phyloP scores from a whole-genome alignment of 2,888 invertebrate genomes.

The Athetis lepigone region DNA sequence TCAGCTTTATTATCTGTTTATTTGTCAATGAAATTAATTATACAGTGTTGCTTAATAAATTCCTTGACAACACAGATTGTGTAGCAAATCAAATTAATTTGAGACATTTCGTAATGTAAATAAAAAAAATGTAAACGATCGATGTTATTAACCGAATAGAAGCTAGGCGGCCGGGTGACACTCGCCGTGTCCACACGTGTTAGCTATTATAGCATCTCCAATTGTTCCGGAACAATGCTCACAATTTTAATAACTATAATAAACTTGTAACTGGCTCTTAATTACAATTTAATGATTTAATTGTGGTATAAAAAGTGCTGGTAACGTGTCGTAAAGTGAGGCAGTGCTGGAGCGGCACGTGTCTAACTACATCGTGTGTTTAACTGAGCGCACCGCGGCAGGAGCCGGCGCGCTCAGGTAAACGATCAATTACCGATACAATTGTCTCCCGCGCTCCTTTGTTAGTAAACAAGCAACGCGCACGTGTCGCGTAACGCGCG shows the following conservation, averaged over 20 bases:
- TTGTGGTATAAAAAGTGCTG: constrained; percentile 3
- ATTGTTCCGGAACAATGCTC: not conserved
- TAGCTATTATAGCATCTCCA: not conserved
- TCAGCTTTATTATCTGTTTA: constrained; percentile 20
- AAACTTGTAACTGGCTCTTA: constrained; percentile 5
- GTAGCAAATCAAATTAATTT: constrained; percentile 25
- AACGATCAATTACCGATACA: constrained; percentile 28
- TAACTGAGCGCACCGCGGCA: too few species aligned
- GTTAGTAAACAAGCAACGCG: constrained; percentile 29
- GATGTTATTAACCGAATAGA: constrained; percentile 8
- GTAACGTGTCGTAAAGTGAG: not conserved
- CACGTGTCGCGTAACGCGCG: constrained; percentile 23
- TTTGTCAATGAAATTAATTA: constrained; percentile 45
- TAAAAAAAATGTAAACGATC: constrained; percentile 26
- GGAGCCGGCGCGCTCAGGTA: constrained; percentile 6
- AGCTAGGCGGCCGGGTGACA: constrained; percentile 4
- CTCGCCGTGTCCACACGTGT: constrained; percentile 10
- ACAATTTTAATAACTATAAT: constrained; percentile 1
- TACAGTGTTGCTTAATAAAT: constrained; percentile 30
- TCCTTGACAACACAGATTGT: constrained; percentile 10
- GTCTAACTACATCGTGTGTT: too few species aligned
- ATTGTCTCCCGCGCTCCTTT: constrained; percentile 14
- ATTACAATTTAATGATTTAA: not conserved
- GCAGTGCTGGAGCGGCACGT: too few species aligned
- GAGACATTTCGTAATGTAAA: constrained; percentile 19